phyloP scores from a whole-genome alignment of 1,140 invertebrate genomes.

The Neodiprion pinetum region DNA sequence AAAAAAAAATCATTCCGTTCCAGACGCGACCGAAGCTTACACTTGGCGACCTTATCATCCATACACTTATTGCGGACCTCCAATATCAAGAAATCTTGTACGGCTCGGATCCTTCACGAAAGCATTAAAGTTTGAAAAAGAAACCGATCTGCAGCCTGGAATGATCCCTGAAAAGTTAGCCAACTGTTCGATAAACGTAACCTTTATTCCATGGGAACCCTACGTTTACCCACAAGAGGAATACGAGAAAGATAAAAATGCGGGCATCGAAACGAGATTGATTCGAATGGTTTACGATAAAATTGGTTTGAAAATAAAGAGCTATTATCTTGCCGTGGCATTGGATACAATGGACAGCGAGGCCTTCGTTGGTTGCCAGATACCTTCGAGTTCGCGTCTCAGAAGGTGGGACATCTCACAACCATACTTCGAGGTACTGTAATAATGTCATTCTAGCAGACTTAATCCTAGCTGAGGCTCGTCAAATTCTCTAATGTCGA shows the following conservation, averaged over 20 bases:
- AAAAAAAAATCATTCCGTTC: background rate
- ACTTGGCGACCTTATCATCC: slow-evolving; percentile 12
- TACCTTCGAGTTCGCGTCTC: background rate
- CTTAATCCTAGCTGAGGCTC: no score
- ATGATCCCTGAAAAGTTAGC: background rate
- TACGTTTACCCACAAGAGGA: background rate
- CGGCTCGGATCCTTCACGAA: background rate
- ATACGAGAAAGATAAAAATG: background rate
- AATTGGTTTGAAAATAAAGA: background rate
- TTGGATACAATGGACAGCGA: background rate
- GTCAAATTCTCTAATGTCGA: no score
- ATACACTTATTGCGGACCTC: background rate
- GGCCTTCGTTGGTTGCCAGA: background rate
- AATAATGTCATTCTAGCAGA: no score
- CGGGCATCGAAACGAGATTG: background rate
- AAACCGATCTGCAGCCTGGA: background rate
- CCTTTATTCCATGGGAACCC: background rate
- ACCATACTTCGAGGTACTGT: background rate
- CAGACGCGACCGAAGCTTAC: slow-evolving; percentile 3
- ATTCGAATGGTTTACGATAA: background rate
- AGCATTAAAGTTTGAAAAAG: background rate
- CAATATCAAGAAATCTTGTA: background rate
- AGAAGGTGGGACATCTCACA: background rate
- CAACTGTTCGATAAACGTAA: background rate
- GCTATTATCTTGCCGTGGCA: background rate